A percentile compares a stretch with the other conserved stretches of the same genome.
phyloP scores from a whole-genome alignment of 2,797 vertebrate genomes.

The Nannoperca obscura region DNA sequence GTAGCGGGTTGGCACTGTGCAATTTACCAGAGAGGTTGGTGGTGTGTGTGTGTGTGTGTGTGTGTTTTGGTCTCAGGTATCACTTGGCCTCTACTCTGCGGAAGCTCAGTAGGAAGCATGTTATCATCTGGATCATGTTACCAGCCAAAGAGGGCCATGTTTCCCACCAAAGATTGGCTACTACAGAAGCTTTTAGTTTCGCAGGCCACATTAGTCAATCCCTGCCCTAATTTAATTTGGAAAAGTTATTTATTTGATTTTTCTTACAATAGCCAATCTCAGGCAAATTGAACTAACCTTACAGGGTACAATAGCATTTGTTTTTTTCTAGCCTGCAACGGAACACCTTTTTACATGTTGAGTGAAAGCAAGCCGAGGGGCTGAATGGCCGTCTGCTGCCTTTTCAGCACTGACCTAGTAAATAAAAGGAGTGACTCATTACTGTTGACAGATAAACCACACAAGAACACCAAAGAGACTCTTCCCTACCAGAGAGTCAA shows the following conservation, averaged over 20 bases:
- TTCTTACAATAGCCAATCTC: background rate
- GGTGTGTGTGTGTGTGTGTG: slow-evolving; percentile 15
- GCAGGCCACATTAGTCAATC: background rate
- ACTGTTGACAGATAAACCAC: background rate
- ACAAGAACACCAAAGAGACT: background rate
- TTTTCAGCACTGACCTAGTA: slow-evolving; percentile 24
- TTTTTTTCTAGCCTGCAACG: slow-evolving; percentile 9
- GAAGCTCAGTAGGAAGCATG: slow-evolving; percentile 50
- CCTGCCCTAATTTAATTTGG: background rate
- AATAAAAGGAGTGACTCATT: slow-evolving; percentile 35
- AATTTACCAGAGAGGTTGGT: background rate
- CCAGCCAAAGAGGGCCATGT: slow-evolving; percentile 36
- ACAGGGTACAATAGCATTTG: background rate
- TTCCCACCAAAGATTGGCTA: slow-evolving; percentile 36
- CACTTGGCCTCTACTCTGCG: slow-evolving; percentile 33
- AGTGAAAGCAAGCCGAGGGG: slow-evolving; percentile 19
- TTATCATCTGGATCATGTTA: slow-evolving; percentile 50
- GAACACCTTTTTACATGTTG: background rate
- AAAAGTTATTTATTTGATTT: background rate
- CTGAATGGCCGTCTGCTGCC: background rate
- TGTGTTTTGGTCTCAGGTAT: slow-evolving; percentile 38
- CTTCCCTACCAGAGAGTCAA: background rate
- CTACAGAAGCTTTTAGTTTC: slow-evolving; percentile 33
- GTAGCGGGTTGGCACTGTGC: background rate
- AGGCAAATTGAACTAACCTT: background rate